Conservation (phyloP, 2,888 invertebrate genomes). For the Drosophila algonquin region DNA sequence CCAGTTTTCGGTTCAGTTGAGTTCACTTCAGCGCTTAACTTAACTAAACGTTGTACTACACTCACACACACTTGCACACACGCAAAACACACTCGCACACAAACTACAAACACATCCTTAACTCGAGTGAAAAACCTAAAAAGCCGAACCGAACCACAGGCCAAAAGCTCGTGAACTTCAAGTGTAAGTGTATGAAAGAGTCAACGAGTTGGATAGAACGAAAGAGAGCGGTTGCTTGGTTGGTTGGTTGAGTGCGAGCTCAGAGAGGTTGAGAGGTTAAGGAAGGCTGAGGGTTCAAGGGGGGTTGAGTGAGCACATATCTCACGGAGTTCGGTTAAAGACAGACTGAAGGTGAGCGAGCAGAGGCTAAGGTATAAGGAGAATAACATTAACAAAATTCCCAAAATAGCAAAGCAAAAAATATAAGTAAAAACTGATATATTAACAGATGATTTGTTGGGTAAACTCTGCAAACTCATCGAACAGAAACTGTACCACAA, state of each 20-base stretch:
- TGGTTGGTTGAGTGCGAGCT: not conserved
- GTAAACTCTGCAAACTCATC: no score
- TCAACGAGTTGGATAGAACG: not conserved
- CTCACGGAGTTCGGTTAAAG: not conserved
- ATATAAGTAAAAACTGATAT: no score
- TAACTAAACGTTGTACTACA: slow-evolving; percentile 80
- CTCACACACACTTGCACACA: slow-evolving; percentile 42
- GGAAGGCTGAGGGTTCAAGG: no score
- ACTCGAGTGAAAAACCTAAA: not conserved
- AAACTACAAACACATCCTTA: not conserved
- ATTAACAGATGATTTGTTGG: no score
- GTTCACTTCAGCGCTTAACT: slow-evolving; percentile 81
- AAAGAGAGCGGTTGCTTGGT: not conserved
- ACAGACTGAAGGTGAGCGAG: not conserved
- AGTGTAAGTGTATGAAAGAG: slow-evolving; percentile 47
- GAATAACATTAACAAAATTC: no score
- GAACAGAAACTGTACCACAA: no score
- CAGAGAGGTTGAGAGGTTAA: not conserved
- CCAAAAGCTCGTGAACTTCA: slow-evolving; percentile 70
- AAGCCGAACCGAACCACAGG: slow-evolving; percentile 48
- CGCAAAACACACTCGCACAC: slow-evolving; percentile 5
- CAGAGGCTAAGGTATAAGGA: no score
- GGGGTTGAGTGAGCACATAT: not conserved
- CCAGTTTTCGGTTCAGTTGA: slow-evolving; percentile 80
- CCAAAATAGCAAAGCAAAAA: no score